These are phyloP conservation scores for Scaptomyza polygonia DNA, from an alignment of 2,888 invertebrate species.

Conservation along the genomic window DNA sequence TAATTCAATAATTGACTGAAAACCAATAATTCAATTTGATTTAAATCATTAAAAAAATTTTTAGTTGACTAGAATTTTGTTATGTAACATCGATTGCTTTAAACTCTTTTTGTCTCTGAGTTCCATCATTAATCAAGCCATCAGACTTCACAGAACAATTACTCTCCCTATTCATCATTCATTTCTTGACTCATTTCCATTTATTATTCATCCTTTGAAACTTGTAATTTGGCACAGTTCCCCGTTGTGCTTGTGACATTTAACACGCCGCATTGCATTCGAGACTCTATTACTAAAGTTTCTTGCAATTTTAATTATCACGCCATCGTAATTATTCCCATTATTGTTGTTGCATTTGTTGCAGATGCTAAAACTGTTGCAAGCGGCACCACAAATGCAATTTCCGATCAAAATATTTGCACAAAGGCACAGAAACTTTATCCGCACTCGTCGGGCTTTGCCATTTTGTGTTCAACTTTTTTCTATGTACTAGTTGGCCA, in stretches of 20 bases:
- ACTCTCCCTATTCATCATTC: conserved; percentile 2
- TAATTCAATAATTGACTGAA: neutral
- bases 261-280: conserved; percentile 44
- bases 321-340: conserved; percentile 32
- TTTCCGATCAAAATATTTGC: conserved; percentile 69
- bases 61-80: too few species aligned
- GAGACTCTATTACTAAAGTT: conserved; percentile 45
- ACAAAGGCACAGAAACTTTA: conserved; percentile 60
- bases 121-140: conserved; percentile 2
- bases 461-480: conserved; percentile 10
- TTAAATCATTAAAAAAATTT: neutral
- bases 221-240: conserved; percentile 47
- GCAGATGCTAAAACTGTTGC: conserved; percentile 40
- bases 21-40: neutral
- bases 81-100: too few species aligned
- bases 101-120: neutral
- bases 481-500: conserved; percentile 8
- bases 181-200: neutral
- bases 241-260: conserved; percentile 27
- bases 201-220: conserved; percentile 37
- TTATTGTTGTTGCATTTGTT: conserved; percentile 30
- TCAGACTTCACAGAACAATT: neutral
- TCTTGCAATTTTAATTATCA: conserved; percentile 63
- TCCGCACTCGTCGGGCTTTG: conserved; percentile 1
- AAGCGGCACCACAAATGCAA: conserved; percentile 65